phyloP scores from a whole-genome alignment of 2,888 invertebrate species.

The Pteria penguin region DNA sequence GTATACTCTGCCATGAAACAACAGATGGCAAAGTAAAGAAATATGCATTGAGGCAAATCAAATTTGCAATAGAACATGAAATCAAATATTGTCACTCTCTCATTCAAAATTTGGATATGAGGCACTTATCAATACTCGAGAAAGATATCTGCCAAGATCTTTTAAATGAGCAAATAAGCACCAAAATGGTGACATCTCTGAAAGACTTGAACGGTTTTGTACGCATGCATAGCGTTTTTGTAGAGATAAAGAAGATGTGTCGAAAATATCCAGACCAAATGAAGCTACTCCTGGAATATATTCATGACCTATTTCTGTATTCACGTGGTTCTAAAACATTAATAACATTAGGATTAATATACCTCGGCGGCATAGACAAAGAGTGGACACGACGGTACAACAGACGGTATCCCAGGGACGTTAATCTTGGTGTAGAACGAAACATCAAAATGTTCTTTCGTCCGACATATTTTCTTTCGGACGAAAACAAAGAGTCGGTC shows the following conservation, averaged over 20 bases:
- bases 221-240: neutral
- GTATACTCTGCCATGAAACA: neutral
- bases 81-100: neutral
- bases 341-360: neutral
- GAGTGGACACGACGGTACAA: neutral
- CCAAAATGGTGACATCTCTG: neutral
- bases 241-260: neutral
- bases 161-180: neutral
- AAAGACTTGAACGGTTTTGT: neutral
- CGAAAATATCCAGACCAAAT: neutral
- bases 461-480: neutral
- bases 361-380: neutral
- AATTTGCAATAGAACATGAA: neutral
- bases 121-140: neutral
- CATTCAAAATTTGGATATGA: neutral
- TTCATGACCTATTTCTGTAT: neutral
- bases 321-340: neutral
- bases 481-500: neutral
- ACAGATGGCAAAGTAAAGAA: too few species aligned
- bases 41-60: neutral
- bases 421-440: neutral
- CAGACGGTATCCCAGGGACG: neutral
- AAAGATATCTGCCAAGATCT: too few species aligned
- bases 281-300: neutral
- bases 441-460: neutral